Base-by-base conservation (phyloP, 2,113 vertebrate genomes). In the Embiotoca jacksoni region DNA sequence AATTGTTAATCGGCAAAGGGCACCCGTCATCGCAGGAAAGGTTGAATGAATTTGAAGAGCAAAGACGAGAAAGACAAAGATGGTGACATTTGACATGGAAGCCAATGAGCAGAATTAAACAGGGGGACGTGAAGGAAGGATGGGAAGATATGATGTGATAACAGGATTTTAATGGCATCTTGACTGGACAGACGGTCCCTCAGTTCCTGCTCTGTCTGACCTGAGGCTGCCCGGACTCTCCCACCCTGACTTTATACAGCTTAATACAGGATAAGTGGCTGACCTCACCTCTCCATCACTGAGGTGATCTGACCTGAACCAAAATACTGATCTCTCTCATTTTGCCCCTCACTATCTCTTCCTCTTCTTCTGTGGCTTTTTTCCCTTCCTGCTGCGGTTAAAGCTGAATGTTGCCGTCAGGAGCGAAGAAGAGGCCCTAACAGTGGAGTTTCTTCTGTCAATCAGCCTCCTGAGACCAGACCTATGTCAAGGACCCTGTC, bases 401-500 rank as follows among this genome's bases (percentile, higher is more conserved):
- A 62, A 82, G 64, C 69, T 68, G 64, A 55, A 69, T 8, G 57
- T 62, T 75, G 52, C 73, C 33, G 31, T 13, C 53, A 41, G 44
- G 59, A 66, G 62, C 2, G 44, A 77, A 49, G 67, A 60, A 56
- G 78, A 74, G 81, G 83, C 80, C 80, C 77, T 63, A 52, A 81
- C 64, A 63, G 79, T 50, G 9, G 36, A 75, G 69, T 61, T 33
- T n/a, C 68, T 75, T 63, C 72, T 85, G 86, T 76, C 81, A 85
- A 53, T 69, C 68, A 59, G 72, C 50, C 75, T 79, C 64, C 39
- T 4, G 86, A 88, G 86, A 76, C 65, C 58, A 37, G 87, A 87
- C 83, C 70, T 55, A 68, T 81, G 78, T 86, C 80, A 81, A 67
- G 72, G 61, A 84, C 82, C 72, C 80, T 70, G 68, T 80, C 82